These are phyloP conservation scores for Amiota mariae DNA, from an alignment of 2,888 invertebrate genomes.

Conservation along the genomic window DNA sequence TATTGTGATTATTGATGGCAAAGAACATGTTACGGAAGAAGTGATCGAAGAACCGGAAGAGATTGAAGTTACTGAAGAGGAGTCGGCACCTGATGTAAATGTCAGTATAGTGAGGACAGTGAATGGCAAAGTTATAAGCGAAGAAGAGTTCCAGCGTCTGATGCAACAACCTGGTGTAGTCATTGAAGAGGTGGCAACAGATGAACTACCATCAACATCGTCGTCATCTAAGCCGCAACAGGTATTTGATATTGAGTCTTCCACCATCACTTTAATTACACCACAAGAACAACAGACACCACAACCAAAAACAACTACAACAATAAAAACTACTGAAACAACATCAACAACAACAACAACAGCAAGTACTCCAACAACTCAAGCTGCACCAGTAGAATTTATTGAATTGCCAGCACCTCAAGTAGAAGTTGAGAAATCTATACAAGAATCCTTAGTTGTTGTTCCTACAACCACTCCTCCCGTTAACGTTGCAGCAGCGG, in stretches of 20 bases:
- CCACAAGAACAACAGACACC: slow-evolving; percentile 54
- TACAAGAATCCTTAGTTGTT: slow-evolving; percentile 59
- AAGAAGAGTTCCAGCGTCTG: slow-evolving; percentile 69
- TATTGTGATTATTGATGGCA: slow-evolving; percentile 86
- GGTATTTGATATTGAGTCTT: slow-evolving; percentile 73
- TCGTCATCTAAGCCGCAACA: slow-evolving; percentile 61
- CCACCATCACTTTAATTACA: slow-evolving; percentile 58
- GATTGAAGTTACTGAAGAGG: slow-evolving; percentile 69
- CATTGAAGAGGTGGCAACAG: slow-evolving; percentile 66
- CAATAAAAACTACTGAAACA: slow-evolving; percentile 53
- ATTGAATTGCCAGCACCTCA: slow-evolving; percentile 72
- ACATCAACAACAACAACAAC: slow-evolving; percentile 31
- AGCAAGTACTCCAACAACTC: slow-evolving; percentile 48
- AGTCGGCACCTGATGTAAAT: slow-evolving; percentile 66
- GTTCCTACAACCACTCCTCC: slow-evolving; percentile 62
- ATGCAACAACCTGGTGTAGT: slow-evolving; percentile 67
- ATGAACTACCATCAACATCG: slow-evolving; percentile 51
- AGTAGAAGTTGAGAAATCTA: slow-evolving; percentile 66
- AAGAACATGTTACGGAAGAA: slow-evolving; percentile 88
- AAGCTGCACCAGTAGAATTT: slow-evolving; percentile 73
- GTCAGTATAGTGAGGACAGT: slow-evolving; percentile 77
- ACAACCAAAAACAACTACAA: slow-evolving; percentile 51
- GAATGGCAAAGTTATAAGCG: slow-evolving; percentile 74
- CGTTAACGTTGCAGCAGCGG: slow-evolving; percentile 63
- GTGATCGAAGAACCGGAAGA: slow-evolving; percentile 87